phyloP scores from a whole-genome alignment of 1,140 invertebrate genomes.

The Vanessa tameamea region DNA sequence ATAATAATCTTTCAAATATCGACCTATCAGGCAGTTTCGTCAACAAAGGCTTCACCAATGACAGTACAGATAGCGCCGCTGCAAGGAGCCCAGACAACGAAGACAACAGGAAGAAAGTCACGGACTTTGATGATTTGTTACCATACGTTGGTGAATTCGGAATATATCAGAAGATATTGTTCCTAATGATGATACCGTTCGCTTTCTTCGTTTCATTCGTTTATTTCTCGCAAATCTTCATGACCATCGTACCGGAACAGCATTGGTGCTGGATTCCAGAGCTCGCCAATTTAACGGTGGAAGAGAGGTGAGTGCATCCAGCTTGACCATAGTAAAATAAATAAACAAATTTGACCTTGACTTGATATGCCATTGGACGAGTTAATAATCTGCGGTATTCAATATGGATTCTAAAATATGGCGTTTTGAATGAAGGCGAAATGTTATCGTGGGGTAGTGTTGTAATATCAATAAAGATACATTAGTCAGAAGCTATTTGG shows the following conservation, averaged over 20 bases:
- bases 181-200: slow-evolving; percentile 92
- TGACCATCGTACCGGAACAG: slow-evolving; percentile 88
- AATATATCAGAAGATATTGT: slow-evolving; percentile 91
- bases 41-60: slow-evolving; percentile 64
- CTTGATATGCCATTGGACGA: too few relatives aligned
- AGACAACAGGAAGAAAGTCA: slow-evolving; percentile 58
- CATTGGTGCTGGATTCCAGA: slow-evolving; percentile 91
- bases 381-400: too few relatives aligned
- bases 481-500: too few relatives aligned
- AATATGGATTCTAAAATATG: too few relatives aligned
- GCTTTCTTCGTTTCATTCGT: slow-evolving; percentile 92
- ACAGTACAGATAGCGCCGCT: slow-evolving; percentile 46
- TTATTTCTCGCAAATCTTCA: slow-evolving; percentile 93
- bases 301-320: slow-evolving; percentile 84
- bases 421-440: too few relatives aligned
- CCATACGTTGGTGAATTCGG: slow-evolving; percentile 94
- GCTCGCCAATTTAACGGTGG: slow-evolving; percentile 84
- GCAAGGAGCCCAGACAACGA: slow-evolving; percentile 40
- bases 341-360: too few relatives aligned
- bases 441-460: too few relatives aligned
- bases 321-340: too few relatives aligned
- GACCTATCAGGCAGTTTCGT: slow-evolving; percentile 60
- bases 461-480: too few relatives aligned
- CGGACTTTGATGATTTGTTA: slow-evolving; percentile 79
- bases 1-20: slow-evolving; percentile 67